These are phyloP conservation scores for Rafetus swinhoei DNA, from an alignment of 2,113 vertebrate species.

Conservation along the genomic window DNA sequence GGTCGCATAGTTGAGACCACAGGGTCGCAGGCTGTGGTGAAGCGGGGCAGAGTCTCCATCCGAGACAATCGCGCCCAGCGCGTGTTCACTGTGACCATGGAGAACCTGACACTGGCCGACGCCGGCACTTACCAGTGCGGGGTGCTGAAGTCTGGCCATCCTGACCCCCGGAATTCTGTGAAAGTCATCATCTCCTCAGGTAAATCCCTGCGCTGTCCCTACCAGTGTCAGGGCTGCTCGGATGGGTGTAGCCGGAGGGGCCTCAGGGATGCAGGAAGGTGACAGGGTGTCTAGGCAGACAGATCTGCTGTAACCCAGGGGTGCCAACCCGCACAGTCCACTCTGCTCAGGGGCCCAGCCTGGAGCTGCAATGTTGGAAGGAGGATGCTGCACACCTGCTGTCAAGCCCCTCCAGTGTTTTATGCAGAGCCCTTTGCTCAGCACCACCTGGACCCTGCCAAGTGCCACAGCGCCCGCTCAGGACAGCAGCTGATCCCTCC, in stretches of 20 bases:
- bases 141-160: neutral
- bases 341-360: too few relatives aligned
- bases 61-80: neutral
- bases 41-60: neutral
- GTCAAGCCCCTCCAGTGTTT: too few relatives aligned
- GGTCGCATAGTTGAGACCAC: neutral
- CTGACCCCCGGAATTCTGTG: neutral
- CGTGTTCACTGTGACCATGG: neutral
- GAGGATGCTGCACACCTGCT: too few relatives aligned
- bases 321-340: too few relatives aligned
- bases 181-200: neutral
- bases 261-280: too few relatives aligned
- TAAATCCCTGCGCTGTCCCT: neutral
- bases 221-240: neutral
- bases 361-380: too few relatives aligned
- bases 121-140: neutral
- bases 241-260: neutral
- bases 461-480: too few relatives aligned
- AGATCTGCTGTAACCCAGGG: too few relatives aligned
- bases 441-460: too few relatives aligned
- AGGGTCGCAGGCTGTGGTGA: neutral
- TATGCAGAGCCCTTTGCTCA: too few relatives aligned
- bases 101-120: neutral
- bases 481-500: neutral
- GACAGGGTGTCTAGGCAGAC: too few relatives aligned